phyloP scores from a whole-genome alignment of 2,888 invertebrate genomes.

The Apomyelois bistriatella region DNA sequence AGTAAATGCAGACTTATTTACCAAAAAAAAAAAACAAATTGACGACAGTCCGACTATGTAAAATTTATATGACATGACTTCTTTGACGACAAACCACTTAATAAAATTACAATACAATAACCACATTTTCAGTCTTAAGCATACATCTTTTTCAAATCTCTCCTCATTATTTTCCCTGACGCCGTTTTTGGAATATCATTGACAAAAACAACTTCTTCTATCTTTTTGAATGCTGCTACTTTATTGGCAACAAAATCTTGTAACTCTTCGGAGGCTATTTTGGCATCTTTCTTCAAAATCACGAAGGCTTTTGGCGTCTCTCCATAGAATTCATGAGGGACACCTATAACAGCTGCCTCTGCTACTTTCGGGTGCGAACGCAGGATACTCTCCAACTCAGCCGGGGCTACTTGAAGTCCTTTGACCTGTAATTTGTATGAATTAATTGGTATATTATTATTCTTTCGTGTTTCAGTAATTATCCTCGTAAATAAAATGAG shows the following conservation, averaged over 20 bases:
- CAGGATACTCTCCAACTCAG: constrained; percentile 90
- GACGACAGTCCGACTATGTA: too few relatives aligned
- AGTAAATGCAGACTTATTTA: too few relatives aligned
- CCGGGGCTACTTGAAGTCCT: constrained; percentile 91
- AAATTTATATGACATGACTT: too few relatives aligned
- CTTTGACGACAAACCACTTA: too few relatives aligned
- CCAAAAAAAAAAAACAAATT: too few relatives aligned
- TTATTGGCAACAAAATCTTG: constrained; percentile 82
- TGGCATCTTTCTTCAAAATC: constrained; percentile 74
- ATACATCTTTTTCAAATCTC: constrained; percentile 79
- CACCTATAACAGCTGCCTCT: constrained; percentile 93
- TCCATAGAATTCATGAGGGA: constrained; percentile 85
- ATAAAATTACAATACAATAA: too few relatives aligned
- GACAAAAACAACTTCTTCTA: constrained; percentile 83
- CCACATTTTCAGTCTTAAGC: constrained; percentile 27
- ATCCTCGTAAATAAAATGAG: too few relatives aligned
- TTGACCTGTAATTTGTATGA: constrained; percentile 69
- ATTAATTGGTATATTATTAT: neutral
- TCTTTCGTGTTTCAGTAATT: too few relatives aligned
- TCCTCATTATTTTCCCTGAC: constrained; percentile 89
- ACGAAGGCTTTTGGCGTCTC: constrained; percentile 91
- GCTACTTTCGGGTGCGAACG: constrained; percentile 86
- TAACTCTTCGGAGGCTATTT: constrained; percentile 64
- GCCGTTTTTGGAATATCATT: constrained; percentile 86
- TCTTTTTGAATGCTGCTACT: constrained; percentile 88